These are phyloP conservation scores for Drosophila yooni DNA, from an alignment of 2,888 invertebrate genomes.

Conservation along the genomic window DNA sequence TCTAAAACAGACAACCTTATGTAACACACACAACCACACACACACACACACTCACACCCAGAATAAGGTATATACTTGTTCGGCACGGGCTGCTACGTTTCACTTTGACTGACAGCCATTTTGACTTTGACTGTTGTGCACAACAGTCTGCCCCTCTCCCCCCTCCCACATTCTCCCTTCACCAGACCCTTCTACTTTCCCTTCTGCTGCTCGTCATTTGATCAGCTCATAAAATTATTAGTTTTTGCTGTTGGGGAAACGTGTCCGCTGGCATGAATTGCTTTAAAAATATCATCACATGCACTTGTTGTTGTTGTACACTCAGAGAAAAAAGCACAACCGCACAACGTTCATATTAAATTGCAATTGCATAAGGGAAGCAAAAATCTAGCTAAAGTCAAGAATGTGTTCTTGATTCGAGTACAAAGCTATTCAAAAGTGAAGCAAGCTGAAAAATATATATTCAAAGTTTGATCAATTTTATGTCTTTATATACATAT, in stretches of 20 bases:
- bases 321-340: background rate
- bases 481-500: background rate
- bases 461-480: background rate
- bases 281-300: slow-evolving; percentile 60
- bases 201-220: slow-evolving; percentile 54
- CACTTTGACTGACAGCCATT: slow-evolving; percentile 75
- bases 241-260: slow-evolving; percentile 39
- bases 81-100: slow-evolving; percentile 58
- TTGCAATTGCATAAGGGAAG: background rate
- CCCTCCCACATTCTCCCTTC: background rate
- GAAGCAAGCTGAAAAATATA: background rate
- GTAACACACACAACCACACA: slow-evolving; percentile 36
- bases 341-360: background rate
- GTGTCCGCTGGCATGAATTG: slow-evolving; percentile 64
- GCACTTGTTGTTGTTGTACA: slow-evolving; percentile 44
- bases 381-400: background rate
- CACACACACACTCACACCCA: slow-evolving; percentile 5
- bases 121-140: slow-evolving; percentile 57
- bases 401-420: background rate
- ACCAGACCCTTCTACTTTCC: slow-evolving; percentile 29
- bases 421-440: background rate
- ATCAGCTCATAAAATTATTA: slow-evolving; percentile 75
- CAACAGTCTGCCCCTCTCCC: background rate
- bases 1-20: slow-evolving; percentile 65
- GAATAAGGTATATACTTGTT: slow-evolving; percentile 11